Percentiles rank a stretch among this genome's conserved stretches.
These are phyloP conservation scores for Trichogramma pretiosum DNA, from an alignment of 1,140 invertebrate genomes.

Conservation along the genomic window DNA sequence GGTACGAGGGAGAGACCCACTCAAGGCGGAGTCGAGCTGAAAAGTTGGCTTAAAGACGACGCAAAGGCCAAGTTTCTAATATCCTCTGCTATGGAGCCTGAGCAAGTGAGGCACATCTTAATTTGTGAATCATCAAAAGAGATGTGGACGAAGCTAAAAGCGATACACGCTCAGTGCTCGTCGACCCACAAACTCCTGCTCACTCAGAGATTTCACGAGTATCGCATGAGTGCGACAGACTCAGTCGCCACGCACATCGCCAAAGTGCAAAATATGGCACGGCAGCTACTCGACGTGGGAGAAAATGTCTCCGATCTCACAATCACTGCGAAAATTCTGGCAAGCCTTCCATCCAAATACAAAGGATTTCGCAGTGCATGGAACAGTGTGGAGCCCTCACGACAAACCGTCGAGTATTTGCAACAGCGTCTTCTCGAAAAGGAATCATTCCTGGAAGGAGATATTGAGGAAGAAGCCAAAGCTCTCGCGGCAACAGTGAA, in stretches of 20 bases:
- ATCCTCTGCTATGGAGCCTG: slow-evolving; percentile 4
- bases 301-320: too few relatives aligned
- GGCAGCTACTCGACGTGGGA: too few relatives aligned
- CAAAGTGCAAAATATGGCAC: slow-evolving; percentile 17
- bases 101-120: slow-evolving; percentile 6
- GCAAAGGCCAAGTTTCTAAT: slow-evolving; percentile 15
- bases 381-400: background rate
- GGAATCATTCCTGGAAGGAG: background rate
- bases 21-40: background rate
- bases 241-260: slow-evolving; percentile 5
- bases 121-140: slow-evolving; percentile 9
- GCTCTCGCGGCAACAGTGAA: background rate
- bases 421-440: background rate
- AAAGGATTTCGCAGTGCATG: slow-evolving; percentile 1
- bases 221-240: slow-evolving; percentile 9
- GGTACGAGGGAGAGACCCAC: background rate
- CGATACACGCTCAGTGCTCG: slow-evolving; percentile 13
- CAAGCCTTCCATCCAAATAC: slow-evolving; percentile 4
- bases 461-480: background rate
- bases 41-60: slow-evolving; percentile 3
- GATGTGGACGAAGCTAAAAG: slow-evolving; percentile 15
- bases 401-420: slow-evolving; percentile 1
- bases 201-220: slow-evolving; percentile 14
- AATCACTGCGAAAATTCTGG: slow-evolving; percentile 5
- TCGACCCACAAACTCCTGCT: slow-evolving; percentile 13